Evolutionary conservation across 2,797 vertebrate species (phyloP).

Genomic region (Melanotaenia maccullochi): DNA sequence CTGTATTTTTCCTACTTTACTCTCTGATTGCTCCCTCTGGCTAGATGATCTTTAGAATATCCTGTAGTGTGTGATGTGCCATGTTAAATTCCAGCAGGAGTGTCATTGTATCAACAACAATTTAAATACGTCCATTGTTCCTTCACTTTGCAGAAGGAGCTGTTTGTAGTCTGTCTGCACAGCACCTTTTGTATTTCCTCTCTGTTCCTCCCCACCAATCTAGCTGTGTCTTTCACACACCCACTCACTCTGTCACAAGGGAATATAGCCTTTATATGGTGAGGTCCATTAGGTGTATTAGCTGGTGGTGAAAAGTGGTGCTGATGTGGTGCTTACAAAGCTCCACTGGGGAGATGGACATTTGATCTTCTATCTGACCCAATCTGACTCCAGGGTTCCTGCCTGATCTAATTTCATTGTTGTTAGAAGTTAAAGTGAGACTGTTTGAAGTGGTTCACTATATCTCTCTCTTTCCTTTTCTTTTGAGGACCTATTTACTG

Average conservation of each 20-base stretch:
- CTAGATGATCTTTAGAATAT: background rate
- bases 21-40: background rate
- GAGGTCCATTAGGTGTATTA: slow-evolving; percentile 81
- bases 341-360: slow-evolving; percentile 78
- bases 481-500: slow-evolving; percentile 34
- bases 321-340: slow-evolving; percentile 80
- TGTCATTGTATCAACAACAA: background rate
- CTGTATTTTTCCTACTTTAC: background rate
- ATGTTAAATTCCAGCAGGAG: slow-evolving; percentile 8
- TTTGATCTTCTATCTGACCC: slow-evolving; percentile 78
- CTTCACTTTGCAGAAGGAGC: slow-evolving; percentile 10
- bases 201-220: slow-evolving; percentile 28
- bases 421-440: slow-evolving; percentile 53
- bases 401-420: slow-evolving; percentile 72
- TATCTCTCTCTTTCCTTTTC: slow-evolving; percentile 4
- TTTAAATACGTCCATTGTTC: slow-evolving; percentile 14
- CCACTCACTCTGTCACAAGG: slow-evolving; percentile 45
- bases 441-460: slow-evolving; percentile 35
- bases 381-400: slow-evolving; percentile 70
- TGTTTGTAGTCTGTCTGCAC: slow-evolving; percentile 21
- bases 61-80: background rate
- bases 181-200: slow-evolving; percentile 44
- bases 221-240: slow-evolving; percentile 52
- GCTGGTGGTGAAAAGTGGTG: slow-evolving; percentile 79
- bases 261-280: slow-evolving; percentile 64